Percentiles rank a stretch among this genome's conserved stretches.
Conservation (phyloP, 1,140 invertebrate genomes). For the Neodiprion pinetum region DNA sequence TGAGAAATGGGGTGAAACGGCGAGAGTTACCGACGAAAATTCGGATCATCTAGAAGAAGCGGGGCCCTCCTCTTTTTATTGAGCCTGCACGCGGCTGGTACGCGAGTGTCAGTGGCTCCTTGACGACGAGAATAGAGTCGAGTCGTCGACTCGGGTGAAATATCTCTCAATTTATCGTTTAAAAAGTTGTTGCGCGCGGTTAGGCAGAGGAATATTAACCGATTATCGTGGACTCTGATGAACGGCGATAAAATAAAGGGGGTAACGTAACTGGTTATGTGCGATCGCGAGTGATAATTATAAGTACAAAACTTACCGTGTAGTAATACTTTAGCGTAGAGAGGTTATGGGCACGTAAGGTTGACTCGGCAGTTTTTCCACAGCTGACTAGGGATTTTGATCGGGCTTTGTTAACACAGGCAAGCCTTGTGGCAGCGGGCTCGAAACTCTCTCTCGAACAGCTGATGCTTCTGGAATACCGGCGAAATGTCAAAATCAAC, state of each 20-base stretch:
- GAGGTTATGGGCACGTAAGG: slow-evolving; percentile 38
- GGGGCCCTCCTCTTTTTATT: not conserved
- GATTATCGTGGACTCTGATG: too few species aligned
- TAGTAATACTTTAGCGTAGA: not conserved
- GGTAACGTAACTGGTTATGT: too few species aligned
- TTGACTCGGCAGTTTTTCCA: slow-evolving; percentile 57
- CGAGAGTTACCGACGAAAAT: too few species aligned
- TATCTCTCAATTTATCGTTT: too few species aligned
- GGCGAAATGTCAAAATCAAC: slow-evolving; percentile 63
- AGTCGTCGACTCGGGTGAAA: not conserved
- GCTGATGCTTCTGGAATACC: slow-evolving; percentile 57
- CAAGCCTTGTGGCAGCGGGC: slow-evolving; percentile 25
- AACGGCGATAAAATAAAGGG: too few species aligned
- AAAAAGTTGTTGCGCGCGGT: too few species aligned
- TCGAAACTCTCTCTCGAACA: slow-evolving; percentile 51
- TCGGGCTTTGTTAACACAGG: slow-evolving; percentile 24
- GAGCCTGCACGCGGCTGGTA: not conserved
- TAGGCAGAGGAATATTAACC: too few species aligned
- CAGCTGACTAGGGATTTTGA: slow-evolving; percentile 9
- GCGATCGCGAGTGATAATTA: too few species aligned
- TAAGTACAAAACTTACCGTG: not conserved
- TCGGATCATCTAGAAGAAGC: too few species aligned
- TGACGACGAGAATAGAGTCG: slow-evolving; percentile 6
- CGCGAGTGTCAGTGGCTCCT: slow-evolving; percentile 6
- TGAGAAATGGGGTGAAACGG: too few species aligned